These are phyloP conservation scores for Neosilurus mollespiculum DNA, from an alignment of 2,797 vertebrate species.

Conservation along the genomic window DNA sequence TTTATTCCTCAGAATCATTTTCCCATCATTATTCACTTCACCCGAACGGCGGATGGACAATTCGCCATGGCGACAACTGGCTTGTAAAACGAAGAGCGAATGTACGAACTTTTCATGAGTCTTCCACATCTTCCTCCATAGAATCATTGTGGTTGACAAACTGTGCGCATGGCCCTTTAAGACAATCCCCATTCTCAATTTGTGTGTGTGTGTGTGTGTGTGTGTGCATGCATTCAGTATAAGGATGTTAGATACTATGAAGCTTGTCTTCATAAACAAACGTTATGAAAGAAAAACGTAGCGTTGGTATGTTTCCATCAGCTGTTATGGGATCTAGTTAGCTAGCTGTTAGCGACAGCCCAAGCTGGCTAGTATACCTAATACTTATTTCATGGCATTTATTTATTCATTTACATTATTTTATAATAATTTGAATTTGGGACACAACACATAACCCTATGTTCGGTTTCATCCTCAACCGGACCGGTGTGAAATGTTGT, in stretches of 20 bases:
- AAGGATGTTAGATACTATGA: neutral
- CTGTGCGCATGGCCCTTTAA: slow-evolving; percentile 83
- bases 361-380: neutral
- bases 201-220: slow-evolving; percentile 54
- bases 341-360: neutral
- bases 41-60: neutral
- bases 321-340: neutral
- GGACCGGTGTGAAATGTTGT: neutral
- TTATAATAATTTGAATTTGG: neutral
- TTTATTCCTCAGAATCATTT: neutral
- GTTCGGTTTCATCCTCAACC: neutral
- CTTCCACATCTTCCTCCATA: slow-evolving; percentile 39
- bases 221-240: slow-evolving; percentile 58
- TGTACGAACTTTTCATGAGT: slow-evolving; percentile 25
- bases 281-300: too few relatives aligned
- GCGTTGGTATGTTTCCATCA: neutral
- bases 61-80: neutral
- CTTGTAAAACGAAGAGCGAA: neutral
- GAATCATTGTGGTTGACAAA: slow-evolving; percentile 41
- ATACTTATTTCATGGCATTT: neutral
- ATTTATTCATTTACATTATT: neutral
- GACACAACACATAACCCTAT: neutral
- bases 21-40: neutral
- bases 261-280: too few relatives aligned
- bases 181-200: slow-evolving; percentile 61